Conservation (phyloP, 2,113 vertebrate genomes). For the Microtus richardsoni region DNA sequence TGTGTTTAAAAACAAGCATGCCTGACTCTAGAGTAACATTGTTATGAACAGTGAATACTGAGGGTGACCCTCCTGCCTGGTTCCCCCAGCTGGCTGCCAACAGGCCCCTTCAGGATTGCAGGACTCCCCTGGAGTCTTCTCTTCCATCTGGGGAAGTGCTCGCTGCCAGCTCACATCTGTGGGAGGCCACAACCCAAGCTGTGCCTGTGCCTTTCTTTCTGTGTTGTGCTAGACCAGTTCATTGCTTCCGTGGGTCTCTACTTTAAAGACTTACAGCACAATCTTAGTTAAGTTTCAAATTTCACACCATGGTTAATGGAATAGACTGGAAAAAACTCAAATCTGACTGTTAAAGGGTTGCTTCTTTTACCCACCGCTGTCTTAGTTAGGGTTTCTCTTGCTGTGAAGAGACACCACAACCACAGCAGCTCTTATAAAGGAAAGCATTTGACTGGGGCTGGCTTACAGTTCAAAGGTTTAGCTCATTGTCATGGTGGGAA, state of each 20-base stretch:
- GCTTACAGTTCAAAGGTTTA: neutral
- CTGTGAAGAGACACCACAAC: neutral
- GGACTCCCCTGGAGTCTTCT: neutral
- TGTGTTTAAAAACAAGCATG: neutral
- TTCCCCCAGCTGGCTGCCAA: neutral
- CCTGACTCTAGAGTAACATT: neutral
- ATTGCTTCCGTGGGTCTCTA: neutral
- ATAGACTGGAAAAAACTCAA: neutral
- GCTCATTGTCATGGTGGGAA: neutral
- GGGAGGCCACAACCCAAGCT: neutral
- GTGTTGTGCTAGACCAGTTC: neutral
- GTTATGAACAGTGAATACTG: neutral
- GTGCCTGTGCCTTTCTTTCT: neutral
- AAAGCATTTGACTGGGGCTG: neutral
- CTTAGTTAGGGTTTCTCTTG: neutral
- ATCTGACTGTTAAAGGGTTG: neutral
- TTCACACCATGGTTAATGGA: slow-evolving; percentile 8
- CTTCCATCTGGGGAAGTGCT: neutral
- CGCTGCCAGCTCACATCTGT: neutral
- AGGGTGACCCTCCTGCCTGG: neutral
- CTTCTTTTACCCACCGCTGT: neutral
- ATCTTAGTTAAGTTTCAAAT: neutral
- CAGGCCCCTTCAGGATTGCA: neutral
- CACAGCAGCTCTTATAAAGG: neutral
- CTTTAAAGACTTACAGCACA: neutral